Conservation (phyloP, 1,140 invertebrate species). For the Aporrectodea caliginosa region DNA sequence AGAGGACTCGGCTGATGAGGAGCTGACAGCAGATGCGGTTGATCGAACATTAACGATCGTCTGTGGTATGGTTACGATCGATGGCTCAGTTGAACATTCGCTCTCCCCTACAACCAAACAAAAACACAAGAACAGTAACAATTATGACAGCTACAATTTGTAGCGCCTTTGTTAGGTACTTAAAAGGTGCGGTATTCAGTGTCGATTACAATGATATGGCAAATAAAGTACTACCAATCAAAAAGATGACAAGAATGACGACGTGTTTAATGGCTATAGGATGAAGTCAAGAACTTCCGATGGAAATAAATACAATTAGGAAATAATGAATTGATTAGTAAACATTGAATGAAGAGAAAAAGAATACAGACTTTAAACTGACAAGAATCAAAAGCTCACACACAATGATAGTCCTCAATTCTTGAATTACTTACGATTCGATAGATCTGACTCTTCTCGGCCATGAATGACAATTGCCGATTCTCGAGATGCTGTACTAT, state of each 20-base stretch:
- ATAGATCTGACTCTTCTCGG: neutral
- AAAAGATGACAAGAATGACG: neutral
- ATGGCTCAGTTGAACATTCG: neutral
- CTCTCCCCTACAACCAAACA: neutral
- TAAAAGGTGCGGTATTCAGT: too few relatives aligned
- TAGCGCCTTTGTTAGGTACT: too few relatives aligned
- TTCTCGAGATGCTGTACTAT: neutral
- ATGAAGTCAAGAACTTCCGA: neutral
- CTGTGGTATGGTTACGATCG: neutral
- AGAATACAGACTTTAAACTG: neutral
- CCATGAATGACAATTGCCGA: neutral
- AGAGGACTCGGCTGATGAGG: neutral
- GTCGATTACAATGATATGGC: too few relatives aligned
- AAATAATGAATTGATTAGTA: neutral
- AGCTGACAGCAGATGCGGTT: neutral
- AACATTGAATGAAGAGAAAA: neutral
- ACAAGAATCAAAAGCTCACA: neutral
- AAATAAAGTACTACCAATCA: neutral
- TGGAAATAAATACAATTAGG: neutral
- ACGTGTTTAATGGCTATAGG: neutral
- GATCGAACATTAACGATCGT: neutral
- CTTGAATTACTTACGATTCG: neutral
- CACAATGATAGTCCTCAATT: too few relatives aligned
- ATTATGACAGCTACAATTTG: neutral
- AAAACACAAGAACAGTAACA: neutral